A percentile compares a stretch with the other conserved stretches of the same genome.
phyloP scores from a whole-genome alignment of 2,888 invertebrate genomes.

The Uropetala carovei region DNA sequence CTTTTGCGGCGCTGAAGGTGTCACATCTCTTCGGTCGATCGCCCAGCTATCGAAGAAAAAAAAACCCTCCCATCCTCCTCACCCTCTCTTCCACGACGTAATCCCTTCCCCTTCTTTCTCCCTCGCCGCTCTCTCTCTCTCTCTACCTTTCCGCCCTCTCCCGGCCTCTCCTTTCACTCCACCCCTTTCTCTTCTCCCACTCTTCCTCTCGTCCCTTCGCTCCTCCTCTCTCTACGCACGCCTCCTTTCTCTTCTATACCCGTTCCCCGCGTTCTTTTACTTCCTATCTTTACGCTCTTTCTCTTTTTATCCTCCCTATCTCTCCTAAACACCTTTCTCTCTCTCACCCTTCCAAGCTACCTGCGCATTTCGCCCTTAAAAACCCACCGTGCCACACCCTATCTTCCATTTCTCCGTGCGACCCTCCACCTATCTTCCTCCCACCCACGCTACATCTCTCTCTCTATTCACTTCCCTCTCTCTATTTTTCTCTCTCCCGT shows the following conservation, averaged over 20 bases:
- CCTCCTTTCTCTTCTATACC: background rate
- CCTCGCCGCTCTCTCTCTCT: background rate
- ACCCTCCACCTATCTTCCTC: background rate
- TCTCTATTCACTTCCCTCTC: background rate
- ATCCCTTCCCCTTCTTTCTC: background rate
- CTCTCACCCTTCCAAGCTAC: no score
- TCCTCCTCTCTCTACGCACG: background rate
- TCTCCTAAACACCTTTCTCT: background rate
- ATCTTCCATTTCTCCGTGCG: no score
- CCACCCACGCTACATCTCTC: background rate
- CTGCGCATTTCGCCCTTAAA: no score
- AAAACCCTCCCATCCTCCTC: background rate
- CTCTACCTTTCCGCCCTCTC: background rate
- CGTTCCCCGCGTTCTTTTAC: background rate
- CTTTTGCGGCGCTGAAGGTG: conserved; percentile 1
- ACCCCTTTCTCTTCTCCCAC: background rate
- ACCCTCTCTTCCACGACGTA: background rate
- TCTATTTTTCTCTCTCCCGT: background rate
- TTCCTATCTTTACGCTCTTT: background rate
- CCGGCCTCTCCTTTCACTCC: background rate
- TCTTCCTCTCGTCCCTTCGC: background rate
- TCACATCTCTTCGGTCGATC: background rate
- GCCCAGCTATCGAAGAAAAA: background rate
- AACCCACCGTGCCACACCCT: no score
- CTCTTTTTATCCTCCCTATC: background rate